Base-by-base conservation (phyloP, 1,140 invertebrate species). In the Brachionus calyciflorus region DNA sequence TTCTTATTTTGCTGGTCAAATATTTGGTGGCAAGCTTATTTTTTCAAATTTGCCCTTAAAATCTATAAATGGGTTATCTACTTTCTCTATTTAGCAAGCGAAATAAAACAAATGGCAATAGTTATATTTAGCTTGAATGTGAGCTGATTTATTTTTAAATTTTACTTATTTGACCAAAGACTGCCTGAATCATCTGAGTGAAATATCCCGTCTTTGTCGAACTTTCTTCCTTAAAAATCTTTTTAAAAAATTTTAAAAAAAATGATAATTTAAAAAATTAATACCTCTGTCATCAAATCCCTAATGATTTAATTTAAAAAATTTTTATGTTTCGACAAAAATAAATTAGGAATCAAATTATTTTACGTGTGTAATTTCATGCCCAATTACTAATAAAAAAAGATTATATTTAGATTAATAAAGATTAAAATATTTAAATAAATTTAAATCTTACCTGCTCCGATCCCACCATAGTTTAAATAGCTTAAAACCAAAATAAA, bases 401-500 rank as follows among this genome's bases (percentile, higher is more conserved):
- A 3, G 44, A 21, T 10, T 19, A n/a, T 10, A 24, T 24, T 26
- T 41, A 44, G 30, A 65, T 10, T 3, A 65, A 41, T 28, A 14
- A 44, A 14, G 21, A 26, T 10, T 6, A 46, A 7, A 14, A 7
- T 37, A 14, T 7, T 14, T 7, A 21, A 65, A n/a, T 41, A n/a
- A n/a, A n/a, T n/a, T n/a, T n/a, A n/a, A n/a, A n/a, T n/a, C n/a
- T n/a, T 41, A 65, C 60, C 60, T 10, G 87, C 86, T 19, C 88
- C 88, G 69, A 89, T 89, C 9, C 87, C 88, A 24, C 88, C 93
- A 82, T 93, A 94, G 83, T 93, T 92, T 12, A 93, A 81, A 9
- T 83, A 82, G 30, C 37, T 5, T 9, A 53, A 14, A 33, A 6
- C 44, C n/a, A 70, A 26, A 3, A 48, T 48, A 17, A 4, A 51